Conservation (phyloP, 1,140 invertebrate genomes). For the Agrypnia vestita region DNA sequence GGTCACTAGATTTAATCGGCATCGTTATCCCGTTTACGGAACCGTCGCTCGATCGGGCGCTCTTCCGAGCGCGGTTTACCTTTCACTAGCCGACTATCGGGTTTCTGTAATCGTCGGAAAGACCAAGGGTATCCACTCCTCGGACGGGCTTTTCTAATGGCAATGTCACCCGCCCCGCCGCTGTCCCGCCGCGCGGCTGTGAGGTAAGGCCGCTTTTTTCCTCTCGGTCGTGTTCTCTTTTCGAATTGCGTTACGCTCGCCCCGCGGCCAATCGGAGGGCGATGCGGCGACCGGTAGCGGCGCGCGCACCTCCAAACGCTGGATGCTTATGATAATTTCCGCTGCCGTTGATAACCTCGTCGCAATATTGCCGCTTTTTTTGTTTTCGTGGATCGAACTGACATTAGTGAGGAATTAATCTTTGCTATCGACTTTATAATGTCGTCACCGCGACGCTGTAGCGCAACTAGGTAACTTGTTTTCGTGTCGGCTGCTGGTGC, state of each 20-base stretch:
- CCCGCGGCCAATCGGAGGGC: not conserved
- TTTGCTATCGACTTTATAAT: too few species aligned
- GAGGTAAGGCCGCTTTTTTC: conserved; percentile 22
- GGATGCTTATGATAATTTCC: conserved; percentile 37
- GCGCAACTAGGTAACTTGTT: too few species aligned
- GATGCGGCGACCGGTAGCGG: not conserved
- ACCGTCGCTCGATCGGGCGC: not conserved
- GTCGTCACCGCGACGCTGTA: too few species aligned
- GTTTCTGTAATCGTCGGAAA: conserved; percentile 22
- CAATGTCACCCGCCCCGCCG: conserved; percentile 17
- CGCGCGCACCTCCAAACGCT: conserved; percentile 18
- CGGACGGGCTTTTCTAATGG: conserved; percentile 28
- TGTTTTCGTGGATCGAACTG: too few species aligned
- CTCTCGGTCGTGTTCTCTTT: conserved; percentile 19
- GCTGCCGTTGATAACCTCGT: conserved; percentile 11
- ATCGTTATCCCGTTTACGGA: not conserved
- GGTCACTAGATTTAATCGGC: too few species aligned
- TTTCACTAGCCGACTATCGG: conserved; percentile 17
- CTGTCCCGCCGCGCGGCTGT: not conserved
- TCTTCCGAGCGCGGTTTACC: not conserved
- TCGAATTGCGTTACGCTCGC: conserved; percentile 17
- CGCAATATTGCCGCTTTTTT: not conserved
- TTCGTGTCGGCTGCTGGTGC: too few species aligned
- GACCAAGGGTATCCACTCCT: conserved; percentile 32
- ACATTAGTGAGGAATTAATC: too few species aligned